Evolutionary conservation across 1,140 invertebrate species (phyloP).

Genomic region (Tetramorium parvispinum): DNA sequence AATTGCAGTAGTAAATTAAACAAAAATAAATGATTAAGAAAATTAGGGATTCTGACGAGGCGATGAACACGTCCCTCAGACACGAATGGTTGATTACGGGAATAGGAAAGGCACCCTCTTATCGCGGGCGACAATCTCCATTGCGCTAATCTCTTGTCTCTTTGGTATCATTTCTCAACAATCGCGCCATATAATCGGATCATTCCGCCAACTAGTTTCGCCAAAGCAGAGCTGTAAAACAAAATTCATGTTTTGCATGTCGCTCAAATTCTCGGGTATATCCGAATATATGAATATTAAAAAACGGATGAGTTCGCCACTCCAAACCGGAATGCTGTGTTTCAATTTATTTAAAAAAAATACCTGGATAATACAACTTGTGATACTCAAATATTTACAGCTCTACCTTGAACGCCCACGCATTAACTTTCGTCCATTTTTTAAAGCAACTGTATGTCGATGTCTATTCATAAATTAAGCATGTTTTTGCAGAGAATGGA

Average conservation of each 20-base stretch:
- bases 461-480: not conserved
- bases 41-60: conserved; percentile 11
- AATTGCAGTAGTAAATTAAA: not conserved
- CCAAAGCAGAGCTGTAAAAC: not conserved
- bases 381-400: not conserved
- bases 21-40: not conserved
- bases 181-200: not conserved
- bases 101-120: not conserved
- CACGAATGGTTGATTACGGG: not conserved
- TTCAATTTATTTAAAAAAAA: not conserved
- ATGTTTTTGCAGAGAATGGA: not conserved
- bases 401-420: not conserved
- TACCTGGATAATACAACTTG: not conserved
- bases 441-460: not conserved
- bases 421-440: not conserved
- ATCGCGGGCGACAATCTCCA: conserved; percentile 71
- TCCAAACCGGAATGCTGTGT: not conserved
- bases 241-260: not conserved
- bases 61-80: conserved; percentile 19
- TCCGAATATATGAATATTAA: not conserved
- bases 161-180: conserved; percentile 21
- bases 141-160: conserved; percentile 34
- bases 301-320: not conserved
- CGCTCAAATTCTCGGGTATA: not conserved
- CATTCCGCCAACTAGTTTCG: not conserved